Percentiles rank a stretch among this genome's conserved stretches.
phyloP scores from a whole-genome alignment of 2,888 invertebrate genomes.

The Chrysotoxum bicinctum region DNA sequence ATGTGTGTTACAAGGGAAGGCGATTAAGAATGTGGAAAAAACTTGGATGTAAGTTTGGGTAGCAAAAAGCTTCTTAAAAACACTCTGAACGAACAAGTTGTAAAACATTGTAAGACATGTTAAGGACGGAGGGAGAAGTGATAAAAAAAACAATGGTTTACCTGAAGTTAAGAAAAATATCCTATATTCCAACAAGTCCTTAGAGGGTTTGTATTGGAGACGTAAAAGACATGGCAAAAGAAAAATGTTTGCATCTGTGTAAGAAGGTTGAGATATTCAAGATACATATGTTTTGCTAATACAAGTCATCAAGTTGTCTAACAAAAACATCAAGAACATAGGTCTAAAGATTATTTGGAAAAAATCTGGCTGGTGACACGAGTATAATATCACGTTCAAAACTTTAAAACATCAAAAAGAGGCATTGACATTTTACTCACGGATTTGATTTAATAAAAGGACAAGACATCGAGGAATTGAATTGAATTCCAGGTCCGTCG shows the following conservation, averaged over 20 bases:
- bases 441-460: too few species aligned
- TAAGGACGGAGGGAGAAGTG: not conserved
- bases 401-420: too few species aligned
- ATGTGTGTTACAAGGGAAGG: conserved; percentile 17
- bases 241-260: not conserved
- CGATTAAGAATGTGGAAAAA: conserved; percentile 9
- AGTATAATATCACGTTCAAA: too few species aligned
- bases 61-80: conserved; percentile 48
- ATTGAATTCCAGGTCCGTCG: too few species aligned
- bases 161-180: not conserved
- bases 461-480: too few species aligned
- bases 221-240: not conserved
- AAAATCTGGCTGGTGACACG: too few species aligned
- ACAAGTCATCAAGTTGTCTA: too few species aligned
- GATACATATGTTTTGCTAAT: not conserved
- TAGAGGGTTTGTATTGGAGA: not conserved
- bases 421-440: too few species aligned
- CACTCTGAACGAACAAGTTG: conserved; percentile 56
- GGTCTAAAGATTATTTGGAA: too few species aligned
- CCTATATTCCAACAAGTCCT: not conserved
- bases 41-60: not conserved
- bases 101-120: conserved; percentile 39
- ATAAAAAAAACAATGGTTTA: conserved; percentile 36
- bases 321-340: too few species aligned
- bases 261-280: not conserved